Evolutionary conservation across 2,888 invertebrate genomes (phyloP), one percentile per base, ranked within the genome.

Genomic region (Lepeophtheirus nordmannii): DNA sequence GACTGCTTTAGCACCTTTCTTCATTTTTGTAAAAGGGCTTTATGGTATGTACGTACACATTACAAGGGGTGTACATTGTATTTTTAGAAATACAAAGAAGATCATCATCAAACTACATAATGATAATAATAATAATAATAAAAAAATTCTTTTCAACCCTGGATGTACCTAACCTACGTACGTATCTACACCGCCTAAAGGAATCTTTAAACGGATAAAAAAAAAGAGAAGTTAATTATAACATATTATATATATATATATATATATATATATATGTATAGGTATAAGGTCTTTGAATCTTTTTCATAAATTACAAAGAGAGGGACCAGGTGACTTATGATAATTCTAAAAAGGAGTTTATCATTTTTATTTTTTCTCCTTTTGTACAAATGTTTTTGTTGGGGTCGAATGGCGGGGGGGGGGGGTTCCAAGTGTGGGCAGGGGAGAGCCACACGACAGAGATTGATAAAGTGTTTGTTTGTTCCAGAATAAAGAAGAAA

Each of bases 191-290:
- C 53, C 53, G 53, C 53, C 53, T 17, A n/a, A 46, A 46, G 53
- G 53, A 46, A 46, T 46, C 53, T 46, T 46, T 46, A 14, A 46
- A 46, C 53, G 53, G 53, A 46, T 46, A 46, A 46, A 46, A 46
- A 46, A 46, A 30, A 7, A 30, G 30, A 30, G 30, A 30, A 46
- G 53, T 46, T 46, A 46, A 46, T 46, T 46, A 46, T 46, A 46
- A 46, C 53, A 46, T 17, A 46, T n/a, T n/a, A n/a, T n/a, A n/a
- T n/a, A n/a, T n/a, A n/a, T n/a, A n/a, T n/a, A n/a, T n/a, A n/a
- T n/a, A n/a, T n/a, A n/a, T n/a, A n/a, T n/a, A n/a, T n/a, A n/a
- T n/a, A n/a, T n/a, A n/a, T n/a, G n/a, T 17, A 14, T n/a, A 46
- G 53, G 8, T n/a, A 46, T 14, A 46, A 46, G 17, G 1, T 5